Evolutionary conservation across 2,797 vertebrate genomes (phyloP).

Genomic region (Poeciliopsis presidionis): DNA sequence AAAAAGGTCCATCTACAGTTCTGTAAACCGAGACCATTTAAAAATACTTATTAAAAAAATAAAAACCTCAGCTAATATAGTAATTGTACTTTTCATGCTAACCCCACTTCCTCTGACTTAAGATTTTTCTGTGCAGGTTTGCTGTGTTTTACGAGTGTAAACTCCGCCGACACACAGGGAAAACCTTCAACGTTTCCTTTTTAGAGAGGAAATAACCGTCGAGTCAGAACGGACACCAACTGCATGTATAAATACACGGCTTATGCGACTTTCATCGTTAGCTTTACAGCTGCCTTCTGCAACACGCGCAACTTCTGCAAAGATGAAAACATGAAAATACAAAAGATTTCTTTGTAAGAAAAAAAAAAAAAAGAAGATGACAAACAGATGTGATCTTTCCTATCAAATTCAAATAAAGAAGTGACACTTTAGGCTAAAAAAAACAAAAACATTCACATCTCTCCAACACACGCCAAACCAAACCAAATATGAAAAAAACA

Average conservation of each 20-base stretch:
- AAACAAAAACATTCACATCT: constrained; percentile 7
- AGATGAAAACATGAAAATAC: constrained; percentile 8
- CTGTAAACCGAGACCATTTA: constrained; percentile 72
- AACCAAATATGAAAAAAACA: constrained; percentile 22
- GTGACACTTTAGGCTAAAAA: constrained; percentile 18
- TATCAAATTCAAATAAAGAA: constrained; percentile 20
- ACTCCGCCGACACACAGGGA: constrained; percentile 38
- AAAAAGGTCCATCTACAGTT: constrained; percentile 59
- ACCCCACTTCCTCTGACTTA: constrained; percentile 48
- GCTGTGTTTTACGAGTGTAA: constrained; percentile 28
- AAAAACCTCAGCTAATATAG: constrained; percentile 40
- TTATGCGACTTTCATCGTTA: constrained; percentile 19
- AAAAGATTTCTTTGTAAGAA: constrained; percentile 9
- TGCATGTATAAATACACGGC: constrained; percentile 45
- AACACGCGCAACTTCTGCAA: constrained; percentile 42
- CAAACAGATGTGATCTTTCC: constrained; percentile 29
- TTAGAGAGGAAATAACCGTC: background rate
- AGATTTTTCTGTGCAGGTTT: constrained; percentile 35
- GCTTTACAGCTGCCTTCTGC: constrained; percentile 48
- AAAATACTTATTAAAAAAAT: constrained; percentile 69
- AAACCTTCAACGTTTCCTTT: constrained; percentile 26
- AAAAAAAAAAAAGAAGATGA: constrained; percentile 15
- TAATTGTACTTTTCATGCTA: constrained; percentile 42
- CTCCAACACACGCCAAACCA: constrained; percentile 46
- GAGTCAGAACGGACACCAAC: constrained; percentile 28